Conservation (phyloP, 2,113 vertebrate species). For the Ploceus nigricollis region DNA sequence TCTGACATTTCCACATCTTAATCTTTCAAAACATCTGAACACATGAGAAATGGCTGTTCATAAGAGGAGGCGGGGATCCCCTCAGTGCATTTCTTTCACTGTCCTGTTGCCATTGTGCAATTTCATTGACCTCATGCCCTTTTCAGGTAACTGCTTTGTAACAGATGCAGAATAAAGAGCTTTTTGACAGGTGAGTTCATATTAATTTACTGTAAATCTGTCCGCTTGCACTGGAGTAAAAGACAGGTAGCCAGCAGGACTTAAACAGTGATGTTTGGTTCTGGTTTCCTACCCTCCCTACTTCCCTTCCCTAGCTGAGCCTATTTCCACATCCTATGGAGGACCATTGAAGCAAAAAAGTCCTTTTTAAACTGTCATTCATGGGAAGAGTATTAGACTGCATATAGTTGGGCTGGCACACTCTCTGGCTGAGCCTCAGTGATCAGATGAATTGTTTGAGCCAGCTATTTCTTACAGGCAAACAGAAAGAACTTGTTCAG, state of each 20-base stretch:
- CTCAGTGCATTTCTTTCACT: neutral
- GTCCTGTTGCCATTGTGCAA: neutral
- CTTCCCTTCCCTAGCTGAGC: neutral
- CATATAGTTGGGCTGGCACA: conserved; percentile 28
- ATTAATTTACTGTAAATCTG: conserved; percentile 9
- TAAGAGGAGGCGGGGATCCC: neutral
- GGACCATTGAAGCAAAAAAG: conserved; percentile 62
- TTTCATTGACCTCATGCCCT: neutral
- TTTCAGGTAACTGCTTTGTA: neutral
- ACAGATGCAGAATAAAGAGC: neutral
- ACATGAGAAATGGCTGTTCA: neutral
- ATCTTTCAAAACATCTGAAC: conserved; percentile 17
- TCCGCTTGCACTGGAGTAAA: neutral
- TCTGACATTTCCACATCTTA: neutral
- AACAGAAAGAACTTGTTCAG: conserved; percentile 69
- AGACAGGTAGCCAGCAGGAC: neutral
- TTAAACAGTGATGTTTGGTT: neutral
- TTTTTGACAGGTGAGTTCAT: conserved; percentile 19
- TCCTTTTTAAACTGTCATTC: conserved; percentile 56
- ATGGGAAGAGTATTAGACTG: conserved; percentile 57
- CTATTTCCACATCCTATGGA: neutral
- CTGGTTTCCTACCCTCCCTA: neutral
- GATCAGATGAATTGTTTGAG: conserved; percentile 64
- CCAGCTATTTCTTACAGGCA: conserved; percentile 63
- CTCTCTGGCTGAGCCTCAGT: conserved; percentile 52